Percentiles rank a stretch among this genome's conserved stretches.
These are phyloP conservation scores for Pachydiplax longipennis DNA, from an alignment of 2,888 invertebrate genomes.

Conservation along the genomic window DNA sequence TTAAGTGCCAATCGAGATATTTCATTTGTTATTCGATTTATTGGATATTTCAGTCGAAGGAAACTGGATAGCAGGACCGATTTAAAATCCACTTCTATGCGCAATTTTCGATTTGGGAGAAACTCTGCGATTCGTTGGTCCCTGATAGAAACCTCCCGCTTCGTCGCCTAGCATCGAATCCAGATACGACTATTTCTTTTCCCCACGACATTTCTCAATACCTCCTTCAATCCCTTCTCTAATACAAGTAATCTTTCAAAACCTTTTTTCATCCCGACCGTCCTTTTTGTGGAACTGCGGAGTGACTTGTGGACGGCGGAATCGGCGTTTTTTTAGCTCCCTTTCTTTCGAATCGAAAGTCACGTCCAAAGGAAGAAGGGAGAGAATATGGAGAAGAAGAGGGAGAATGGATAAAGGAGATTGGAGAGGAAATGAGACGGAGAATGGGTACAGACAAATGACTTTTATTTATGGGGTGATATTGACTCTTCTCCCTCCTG, in stretches of 20 bases:
- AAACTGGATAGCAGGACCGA: too few species aligned
- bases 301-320: slow-evolving; percentile 27
- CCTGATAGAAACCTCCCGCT: background rate
- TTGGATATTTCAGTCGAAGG: too few species aligned
- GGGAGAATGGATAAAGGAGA: background rate
- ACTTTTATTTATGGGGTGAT: too few species aligned
- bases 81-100: too few species aligned
- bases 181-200: background rate
- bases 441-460: too few species aligned
- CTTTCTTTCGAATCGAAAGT: background rate
- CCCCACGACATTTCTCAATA: background rate
- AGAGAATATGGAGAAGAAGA: background rate
- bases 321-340: background rate
- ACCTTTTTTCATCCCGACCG: background rate
- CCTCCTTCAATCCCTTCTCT: background rate
- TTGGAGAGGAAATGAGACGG: background rate
- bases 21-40: too few species aligned
- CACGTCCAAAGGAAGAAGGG: background rate
- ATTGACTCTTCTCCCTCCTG: too few species aligned
- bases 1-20: too few species aligned
- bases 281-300: background rate
- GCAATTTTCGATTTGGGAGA: too few species aligned
- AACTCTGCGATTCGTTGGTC: too few species aligned
- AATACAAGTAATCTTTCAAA: background rate
- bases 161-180: background rate